These are phyloP conservation scores for Odocoileus hemionus DNA, from an alignment of 2,113 vertebrate genomes.

Conservation along the genomic window DNA sequence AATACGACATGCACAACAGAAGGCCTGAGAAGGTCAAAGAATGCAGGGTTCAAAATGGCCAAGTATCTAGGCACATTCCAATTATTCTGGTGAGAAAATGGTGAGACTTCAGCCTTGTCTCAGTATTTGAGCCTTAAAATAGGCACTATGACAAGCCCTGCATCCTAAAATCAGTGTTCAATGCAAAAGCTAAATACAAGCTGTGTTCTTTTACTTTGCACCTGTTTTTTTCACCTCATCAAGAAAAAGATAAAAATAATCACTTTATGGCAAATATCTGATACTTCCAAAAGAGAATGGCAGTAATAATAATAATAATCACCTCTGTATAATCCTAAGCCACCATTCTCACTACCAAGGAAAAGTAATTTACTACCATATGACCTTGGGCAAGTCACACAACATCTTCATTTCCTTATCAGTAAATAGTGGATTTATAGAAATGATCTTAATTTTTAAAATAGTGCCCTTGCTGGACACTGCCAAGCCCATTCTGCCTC, in stretches of 20 bases:
- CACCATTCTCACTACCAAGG: background rate
- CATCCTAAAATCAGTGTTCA: background rate
- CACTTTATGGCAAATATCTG: background rate
- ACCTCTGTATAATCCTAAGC: background rate
- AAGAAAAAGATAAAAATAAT: background rate
- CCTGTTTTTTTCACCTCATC: background rate
- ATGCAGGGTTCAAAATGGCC: background rate
- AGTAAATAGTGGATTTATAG: background rate
- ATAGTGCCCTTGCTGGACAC: background rate
- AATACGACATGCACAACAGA: background rate
- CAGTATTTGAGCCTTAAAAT: conserved; percentile 38
- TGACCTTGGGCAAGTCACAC: conserved; percentile 8
- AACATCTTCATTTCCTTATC: background rate
- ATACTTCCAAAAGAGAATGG: background rate
- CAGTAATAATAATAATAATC: background rate
- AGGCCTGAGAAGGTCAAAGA: conserved; percentile 30
- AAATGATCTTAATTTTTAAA: background rate
- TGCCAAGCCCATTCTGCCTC: background rate
- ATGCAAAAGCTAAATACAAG: background rate
- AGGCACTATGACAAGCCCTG: background rate
- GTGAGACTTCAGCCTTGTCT: background rate
- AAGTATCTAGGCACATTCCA: background rate
- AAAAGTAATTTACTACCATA: background rate
- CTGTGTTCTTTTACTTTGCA: background rate
- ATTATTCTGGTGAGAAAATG: conserved; percentile 16